Conservation (phyloP, 2,888 invertebrate genomes). For the Drosophila birchii region DNA sequence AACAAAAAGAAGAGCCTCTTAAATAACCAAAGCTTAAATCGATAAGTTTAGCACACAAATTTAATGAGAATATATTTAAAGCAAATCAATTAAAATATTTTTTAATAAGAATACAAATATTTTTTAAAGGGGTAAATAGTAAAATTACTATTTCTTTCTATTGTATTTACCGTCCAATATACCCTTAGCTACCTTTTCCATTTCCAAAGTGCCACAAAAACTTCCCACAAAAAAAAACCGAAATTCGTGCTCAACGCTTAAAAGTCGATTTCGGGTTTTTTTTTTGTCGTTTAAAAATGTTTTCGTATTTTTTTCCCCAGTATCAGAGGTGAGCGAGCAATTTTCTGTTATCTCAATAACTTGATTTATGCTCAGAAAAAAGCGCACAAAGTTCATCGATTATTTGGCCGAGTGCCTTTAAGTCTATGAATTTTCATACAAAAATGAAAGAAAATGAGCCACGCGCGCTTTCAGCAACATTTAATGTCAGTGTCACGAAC, state of each 20-base stretch:
- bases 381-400: conserved; percentile 44
- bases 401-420: conserved; percentile 36
- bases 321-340: conserved; percentile 51
- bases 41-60: background rate
- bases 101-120: background rate
- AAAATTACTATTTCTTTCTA: background rate
- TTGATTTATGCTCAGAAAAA: conserved; percentile 63
- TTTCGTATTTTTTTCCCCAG: conserved; percentile 12
- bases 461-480: conserved; percentile 64
- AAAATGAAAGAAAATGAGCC: conserved; percentile 57
- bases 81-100: background rate
- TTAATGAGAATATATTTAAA: background rate
- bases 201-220: conserved; percentile 9
- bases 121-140: background rate
- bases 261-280: conserved; percentile 31
- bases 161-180: too few species aligned
- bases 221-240: conserved; percentile 1
- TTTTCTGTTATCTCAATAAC: conserved; percentile 58
- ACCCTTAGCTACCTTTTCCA: background rate
- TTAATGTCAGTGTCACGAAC: conserved; percentile 68
- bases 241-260: conserved; percentile 43
- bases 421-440: conserved; percentile 60
- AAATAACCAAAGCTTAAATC: too few species aligned
- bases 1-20: background rate
- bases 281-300: conserved; percentile 16